Evolutionary conservation across 2,797 vertebrate genomes (phyloP), one percentile per base, ranked within the genome.

Genomic region (Eurystomus glaucurus): DNA sequence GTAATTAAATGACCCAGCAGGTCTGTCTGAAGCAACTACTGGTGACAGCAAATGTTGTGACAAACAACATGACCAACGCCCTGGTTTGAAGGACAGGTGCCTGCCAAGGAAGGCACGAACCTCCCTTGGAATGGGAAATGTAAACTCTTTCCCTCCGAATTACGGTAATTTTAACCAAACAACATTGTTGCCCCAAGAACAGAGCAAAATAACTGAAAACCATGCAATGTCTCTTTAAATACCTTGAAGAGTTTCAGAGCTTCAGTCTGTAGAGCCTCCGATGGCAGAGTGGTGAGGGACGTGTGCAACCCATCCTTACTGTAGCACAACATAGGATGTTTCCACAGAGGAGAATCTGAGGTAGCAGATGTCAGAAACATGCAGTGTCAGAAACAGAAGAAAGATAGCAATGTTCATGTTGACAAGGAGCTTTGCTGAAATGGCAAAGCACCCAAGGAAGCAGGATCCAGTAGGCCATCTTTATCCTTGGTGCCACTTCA

Each of bases 181-280:
- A 62, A 54, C 11, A 11, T 65, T 65, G 45, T 33, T 92, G 58
- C 19, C 26, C 20, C 35, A 89, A 37, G 17, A 89, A 70, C 43
- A 71, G 19, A 88, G 45, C 17, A 93, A 61, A 88, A 41, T 35
- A 79, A 81, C 26, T 61, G 45, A 64, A 62, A 90, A 52, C 9
- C 9, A 45, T 8, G 12, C 52, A 78, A 18, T 3, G 15, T 81
- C 33, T 31, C 69, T 86, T 90, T 50, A 64, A 88, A 97, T 98
- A 99, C 99, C 98, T 99, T 99, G 98, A 99, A 99, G 77, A 99
- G 99, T 93, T 99, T 99, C 93, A 99, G 98, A 55, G 99, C 99
- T 96, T 99, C 99, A 0, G 99, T 99, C 98, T 99, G 99, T 92
- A 99, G 98, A 43, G 98, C 99, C 48, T 99, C 98, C 0, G 98